Base-by-base conservation (phyloP, 1,140 invertebrate species). In the Diploscapter pachys region DNA sequence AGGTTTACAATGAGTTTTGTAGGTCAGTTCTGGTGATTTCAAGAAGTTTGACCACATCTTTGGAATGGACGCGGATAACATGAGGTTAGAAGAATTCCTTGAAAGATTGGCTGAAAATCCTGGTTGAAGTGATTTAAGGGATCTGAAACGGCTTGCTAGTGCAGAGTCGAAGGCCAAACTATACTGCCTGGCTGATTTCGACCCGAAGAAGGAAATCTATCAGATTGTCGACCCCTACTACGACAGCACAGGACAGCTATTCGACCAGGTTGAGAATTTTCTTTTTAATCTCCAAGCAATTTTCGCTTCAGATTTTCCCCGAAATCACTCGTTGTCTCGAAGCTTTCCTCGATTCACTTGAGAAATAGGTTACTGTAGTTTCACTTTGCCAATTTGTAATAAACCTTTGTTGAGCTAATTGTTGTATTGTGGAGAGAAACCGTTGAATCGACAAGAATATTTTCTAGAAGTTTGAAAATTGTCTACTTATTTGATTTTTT, bases 211-310 rank as follows among this genome's bases (percentile, higher is more conserved):
- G 83, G 90, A 90, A 55, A 90, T 92, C 72, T 86, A 88, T 31
- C 91, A 92, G 80, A 93, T 96, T 80, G 88, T 91, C 83, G 93
- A 96, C 89, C 93, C 93, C 8, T 93, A 94, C 85, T 94, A 93
- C 89, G 92, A 78, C 13, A 67, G 63, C 4, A 74, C 73, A 5
- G 31, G n/a, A 8, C 54, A 55, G 9, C 69, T 70, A 5, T 78
- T 78, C 70, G 69, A 78, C 9, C 54, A 76, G 70, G 75, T 31
- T 31, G 31, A 31, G 31, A 31, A 31, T 31, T 31, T 31, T 31
- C 31, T 31, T 31, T 31, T 31, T 31, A 31, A 31, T 31, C 31
- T 31, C 1, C 31, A 31, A 31, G 31, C 31, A 31, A 31, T 31
- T 31, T 31, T 31, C 31, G 31, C 31, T 31, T 31, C 31, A 31